Conservation (phyloP, 2,113 vertebrate species). For the Murina feae region DNA sequence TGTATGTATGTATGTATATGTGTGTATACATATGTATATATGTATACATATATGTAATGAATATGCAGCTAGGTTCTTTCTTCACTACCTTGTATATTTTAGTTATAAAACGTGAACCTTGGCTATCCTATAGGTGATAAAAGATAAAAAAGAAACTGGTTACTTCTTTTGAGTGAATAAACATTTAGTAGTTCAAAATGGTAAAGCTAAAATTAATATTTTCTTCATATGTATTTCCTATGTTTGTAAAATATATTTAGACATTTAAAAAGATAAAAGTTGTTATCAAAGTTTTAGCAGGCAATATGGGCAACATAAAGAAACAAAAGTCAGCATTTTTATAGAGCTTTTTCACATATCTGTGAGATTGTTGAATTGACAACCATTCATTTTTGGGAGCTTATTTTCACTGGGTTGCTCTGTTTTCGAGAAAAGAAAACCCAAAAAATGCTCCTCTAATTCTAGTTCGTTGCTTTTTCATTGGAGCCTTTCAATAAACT, state of each 20-base stretch:
- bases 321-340: background rate
- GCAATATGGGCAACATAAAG: background rate
- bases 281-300: background rate
- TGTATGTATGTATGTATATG: background rate
- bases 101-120: background rate
- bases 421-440: conserved; percentile 35
- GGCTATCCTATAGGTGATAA: background rate
- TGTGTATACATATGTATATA: background rate
- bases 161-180: background rate
- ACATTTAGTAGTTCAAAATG: background rate
- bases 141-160: background rate
- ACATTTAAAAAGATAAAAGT: background rate
- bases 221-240: background rate
- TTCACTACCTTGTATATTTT: background rate
- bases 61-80: background rate
- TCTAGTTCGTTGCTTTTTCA: background rate
- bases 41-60: background rate
- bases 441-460: background rate
- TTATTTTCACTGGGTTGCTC: background rate
- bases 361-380: background rate
- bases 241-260: conserved; percentile 25
- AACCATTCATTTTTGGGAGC: background rate
- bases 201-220: background rate
- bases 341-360: background rate
- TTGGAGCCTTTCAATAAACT: background rate